Evolutionary conservation across 2,113 vertebrate genomes (phyloP).

Genomic region (Dicaeum eximium): DNA sequence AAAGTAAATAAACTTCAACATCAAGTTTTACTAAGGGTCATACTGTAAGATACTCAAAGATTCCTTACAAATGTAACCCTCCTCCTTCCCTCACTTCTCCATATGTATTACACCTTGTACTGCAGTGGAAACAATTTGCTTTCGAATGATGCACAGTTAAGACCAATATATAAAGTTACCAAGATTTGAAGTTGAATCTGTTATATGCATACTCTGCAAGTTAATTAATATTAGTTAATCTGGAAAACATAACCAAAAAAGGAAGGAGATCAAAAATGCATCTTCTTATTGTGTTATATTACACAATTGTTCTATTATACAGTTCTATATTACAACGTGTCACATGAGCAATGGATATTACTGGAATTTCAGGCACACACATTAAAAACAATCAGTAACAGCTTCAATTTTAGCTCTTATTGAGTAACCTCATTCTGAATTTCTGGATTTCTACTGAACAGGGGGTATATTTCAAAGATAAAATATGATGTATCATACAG

Average conservation of each 20-base stretch:
- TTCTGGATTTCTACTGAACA: background rate
- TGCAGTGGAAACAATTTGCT: background rate
- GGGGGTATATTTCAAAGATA: background rate
- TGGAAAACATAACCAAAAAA: background rate
- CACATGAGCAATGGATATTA: background rate
- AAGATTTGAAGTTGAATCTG: background rate
- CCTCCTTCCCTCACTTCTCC: background rate
- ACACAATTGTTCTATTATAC: background rate
- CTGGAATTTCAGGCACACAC: background rate
- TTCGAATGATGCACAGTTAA: background rate
- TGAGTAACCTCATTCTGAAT: background rate
- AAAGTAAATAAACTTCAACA: background rate
- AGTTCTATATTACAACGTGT: background rate
- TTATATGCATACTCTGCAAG: background rate
- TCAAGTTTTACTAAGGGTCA: background rate
- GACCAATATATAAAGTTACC: background rate
- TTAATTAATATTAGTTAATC: background rate
- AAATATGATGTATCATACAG: background rate
- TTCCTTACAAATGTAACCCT: background rate
- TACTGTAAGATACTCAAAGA: background rate
- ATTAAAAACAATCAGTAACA: background rate
- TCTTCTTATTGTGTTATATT: background rate
- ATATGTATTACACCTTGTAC: background rate
- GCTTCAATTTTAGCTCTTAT: background rate
- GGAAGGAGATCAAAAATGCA: background rate